Evolutionary conservation across 2,888 invertebrate genomes (phyloP), one percentile per base, ranked within the genome.

Genomic region (Machimus rusticus): DNA sequence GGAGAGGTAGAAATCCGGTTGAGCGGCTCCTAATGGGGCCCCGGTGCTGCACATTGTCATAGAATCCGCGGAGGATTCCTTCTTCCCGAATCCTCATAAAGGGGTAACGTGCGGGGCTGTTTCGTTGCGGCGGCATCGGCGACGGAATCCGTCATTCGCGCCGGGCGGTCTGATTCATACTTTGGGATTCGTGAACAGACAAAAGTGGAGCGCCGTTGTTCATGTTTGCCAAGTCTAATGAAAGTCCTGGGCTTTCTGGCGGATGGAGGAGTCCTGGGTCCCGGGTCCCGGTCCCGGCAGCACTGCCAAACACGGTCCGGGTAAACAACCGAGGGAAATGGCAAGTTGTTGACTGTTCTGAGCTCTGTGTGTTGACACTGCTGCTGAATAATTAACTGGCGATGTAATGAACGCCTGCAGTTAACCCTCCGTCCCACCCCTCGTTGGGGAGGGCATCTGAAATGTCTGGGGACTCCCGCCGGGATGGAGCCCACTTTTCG

Each of bases 321-420:
- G 31, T 39, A 78, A 55, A 55, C 81, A 51, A 55, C 46, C 4
- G 31, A 34, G 82, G 34, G 39, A 78, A 78, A 78, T 78, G 82
- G 16, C 37, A 82, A n/a, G 81, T 55, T 55, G 66, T 82, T 66
- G 82, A 31, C 51, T 82, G 66, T 66, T 19, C 66, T 31, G 34
- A 12, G 43, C 43, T 46, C 43, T 46, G 43, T 46, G 14, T 78
- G 46, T 78, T 81, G 46, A 81, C 51, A 81, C 81, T 55, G 46
- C 51, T 55, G 19, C 81, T 81, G 81, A 81, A 81, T 81, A 81
- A 81, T 81, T 81, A 81, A 81, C 46, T 55, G 43, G 81, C 51
- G 55, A 51, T 81, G 81, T 81, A 81, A 81, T 81, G 81, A 81
- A 81, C 46, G 43, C 46, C 39, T 23, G 28, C 78, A 46, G 46